Base-by-base conservation (phyloP, 2,113 vertebrate genomes). In the Meriones unguiculatus region DNA sequence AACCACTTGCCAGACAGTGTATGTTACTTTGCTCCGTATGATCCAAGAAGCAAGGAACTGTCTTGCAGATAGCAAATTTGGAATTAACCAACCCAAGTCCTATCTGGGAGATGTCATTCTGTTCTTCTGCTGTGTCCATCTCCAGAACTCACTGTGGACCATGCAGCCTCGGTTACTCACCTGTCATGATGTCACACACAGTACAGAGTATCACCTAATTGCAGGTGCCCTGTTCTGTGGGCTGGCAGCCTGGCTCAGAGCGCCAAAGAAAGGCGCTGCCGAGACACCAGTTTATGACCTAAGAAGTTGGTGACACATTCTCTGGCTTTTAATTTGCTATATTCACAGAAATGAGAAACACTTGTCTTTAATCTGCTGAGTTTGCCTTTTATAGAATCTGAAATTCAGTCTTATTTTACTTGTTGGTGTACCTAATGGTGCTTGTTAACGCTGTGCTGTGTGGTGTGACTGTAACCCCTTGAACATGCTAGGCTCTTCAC, bases 251-350 rank as follows among this genome's bases (percentile, higher is more conserved):
- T 87, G 65, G 69, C 50, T 96, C 52, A 70, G 80, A 94, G 57
- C 20, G 11, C 6, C 9, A 78, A 73, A 46, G n/a, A 89, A 73
- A 90, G 28, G 59, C 18, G 18, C 89, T 38, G 7, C 22, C 24
- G 15, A 46, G 84, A 76, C 11, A 20, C 30, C 62, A 54, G 8
- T 67, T 93, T 17, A 81, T 90, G 28, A 64, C 38, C 54, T 30
- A 92, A 64, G 20, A 77, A 69, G 30, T 92, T 28, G n/a, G 64
- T 87, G 76, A 67, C 65, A 73, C 5, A 52, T 14, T 35, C 13
- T 54, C 35, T 81, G 20, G 52, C 25, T 50, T 92, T 94, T 93
- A 75, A 87, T 35, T 93, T 95, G 38, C 73, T 91, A 7, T 46
- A n/a, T 52, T 5, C 78, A 20, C 57, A 94, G 28, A 97, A 89